Evolutionary conservation across 2,888 invertebrate species (phyloP).

Genomic region (Heteropelma amictum): DNA sequence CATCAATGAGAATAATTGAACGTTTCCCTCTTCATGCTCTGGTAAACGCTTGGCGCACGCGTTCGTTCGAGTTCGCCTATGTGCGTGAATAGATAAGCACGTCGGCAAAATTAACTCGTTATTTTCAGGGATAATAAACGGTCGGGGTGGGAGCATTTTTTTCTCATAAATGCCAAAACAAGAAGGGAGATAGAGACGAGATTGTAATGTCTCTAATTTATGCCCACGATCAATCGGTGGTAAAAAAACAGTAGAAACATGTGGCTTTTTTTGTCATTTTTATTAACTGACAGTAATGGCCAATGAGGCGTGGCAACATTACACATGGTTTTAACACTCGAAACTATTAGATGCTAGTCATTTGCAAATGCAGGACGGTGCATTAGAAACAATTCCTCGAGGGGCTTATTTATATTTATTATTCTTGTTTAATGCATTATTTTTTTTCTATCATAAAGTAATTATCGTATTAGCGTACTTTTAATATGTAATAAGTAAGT

Average conservation of each 20-base stretch:
- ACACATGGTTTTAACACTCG: neutral
- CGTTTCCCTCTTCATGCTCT: constrained; percentile 46
- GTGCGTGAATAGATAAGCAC: too few species aligned
- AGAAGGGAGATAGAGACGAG: neutral
- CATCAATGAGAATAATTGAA: constrained; percentile 41
- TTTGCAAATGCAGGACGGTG: neutral
- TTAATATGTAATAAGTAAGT: too few species aligned
- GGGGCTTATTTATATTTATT: too few species aligned
- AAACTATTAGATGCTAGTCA: neutral
- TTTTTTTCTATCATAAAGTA: too few species aligned
- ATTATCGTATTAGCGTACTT: too few species aligned
- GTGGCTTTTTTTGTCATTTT: neutral
- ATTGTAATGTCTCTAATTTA: neutral
- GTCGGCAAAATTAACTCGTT: too few species aligned
- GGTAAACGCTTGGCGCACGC: constrained; percentile 40
- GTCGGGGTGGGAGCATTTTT: too few species aligned
- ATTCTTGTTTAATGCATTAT: too few species aligned
- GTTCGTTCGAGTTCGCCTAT: neutral
- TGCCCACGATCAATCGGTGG: neutral
- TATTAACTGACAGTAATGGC: neutral
- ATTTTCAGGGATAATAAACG: too few species aligned
- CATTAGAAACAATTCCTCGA: too few species aligned
- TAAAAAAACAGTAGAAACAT: too few species aligned
- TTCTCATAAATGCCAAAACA: too few species aligned
- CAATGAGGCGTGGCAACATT: neutral